Base-by-base conservation (phyloP, 2,888 invertebrate species). In the Sipha maydis region DNA sequence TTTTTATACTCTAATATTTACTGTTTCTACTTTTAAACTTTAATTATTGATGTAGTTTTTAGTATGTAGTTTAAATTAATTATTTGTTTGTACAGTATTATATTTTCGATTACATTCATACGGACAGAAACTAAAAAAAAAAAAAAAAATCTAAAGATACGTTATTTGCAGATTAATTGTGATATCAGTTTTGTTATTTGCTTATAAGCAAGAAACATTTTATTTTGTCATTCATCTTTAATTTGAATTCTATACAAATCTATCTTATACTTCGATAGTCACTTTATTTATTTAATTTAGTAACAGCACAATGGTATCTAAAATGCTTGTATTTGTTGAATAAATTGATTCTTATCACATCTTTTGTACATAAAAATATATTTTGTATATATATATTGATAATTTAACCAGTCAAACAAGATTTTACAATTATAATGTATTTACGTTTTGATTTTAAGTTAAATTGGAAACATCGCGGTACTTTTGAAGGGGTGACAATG, bases 321-420 rank as follows among this genome's bases (percentile, higher is more conserved):
- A 34, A 67, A 80, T 14, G 38, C 41, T 69, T 41, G 80, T 67
- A 41, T 41, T 11, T 7, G 17, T 80, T 38, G 25, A 80, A 80
- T 67, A 67, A 67, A 41, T 69, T 41, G 28, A 67, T 67, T 67
- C 54, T 78, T 78, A 56, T 78, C 61, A 14, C 79, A 31, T 21
- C 25, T 80, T 79, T 61, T 79, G 38, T 67, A 17, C 41, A 80
- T 38, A 67, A 67, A 67, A 80, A 28, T 80, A 80, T 17, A 11
- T 79, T 79, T 41, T 41, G 41, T 41, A 41, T 75, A 75, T 41
- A 19, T 25, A 11, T 75, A 75, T 28, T 1, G 28, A 69, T 69
- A 80, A 61, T 61, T 75, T 84, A 75, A 84, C 83, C 75, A 61
- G 83, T 84, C 38, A 31, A 31, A 61, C 83, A 61, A 84, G 75